Percentiles rank a stretch among this genome's conserved stretches.
phyloP scores from a whole-genome alignment of 2,113 vertebrate genomes.

The Anoura caudifer region DNA sequence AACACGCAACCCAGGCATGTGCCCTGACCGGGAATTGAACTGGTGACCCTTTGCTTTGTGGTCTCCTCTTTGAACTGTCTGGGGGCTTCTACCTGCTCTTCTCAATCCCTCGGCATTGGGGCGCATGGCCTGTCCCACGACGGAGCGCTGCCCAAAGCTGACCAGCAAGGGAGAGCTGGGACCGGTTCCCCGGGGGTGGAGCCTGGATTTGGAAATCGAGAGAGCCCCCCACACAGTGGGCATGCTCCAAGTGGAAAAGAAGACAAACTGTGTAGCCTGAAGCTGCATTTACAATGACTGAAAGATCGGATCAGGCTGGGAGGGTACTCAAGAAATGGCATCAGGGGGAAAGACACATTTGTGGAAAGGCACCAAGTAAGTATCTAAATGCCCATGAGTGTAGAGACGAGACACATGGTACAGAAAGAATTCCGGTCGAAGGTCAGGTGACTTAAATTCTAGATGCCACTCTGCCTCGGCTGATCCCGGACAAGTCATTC shows the following conservation, averaged over 20 bases:
- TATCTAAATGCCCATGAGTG: background rate
- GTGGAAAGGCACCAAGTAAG: background rate
- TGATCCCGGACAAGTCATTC: background rate
- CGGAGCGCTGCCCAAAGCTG: background rate
- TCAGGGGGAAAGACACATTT: background rate
- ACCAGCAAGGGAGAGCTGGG: background rate
- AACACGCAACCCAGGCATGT: too few relatives aligned
- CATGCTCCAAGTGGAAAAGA: background rate
- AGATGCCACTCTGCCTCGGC: background rate
- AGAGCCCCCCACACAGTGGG: background rate
- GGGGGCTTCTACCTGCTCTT: background rate
- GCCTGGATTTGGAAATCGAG: too few relatives aligned
- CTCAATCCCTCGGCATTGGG: background rate
- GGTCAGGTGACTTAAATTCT: background rate
- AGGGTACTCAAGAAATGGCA: background rate
- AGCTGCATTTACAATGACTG: background rate
- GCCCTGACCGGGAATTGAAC: too few relatives aligned
- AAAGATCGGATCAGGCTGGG: background rate
- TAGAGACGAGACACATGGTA: background rate
- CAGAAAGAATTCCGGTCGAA: background rate
- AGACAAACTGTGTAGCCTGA: background rate
- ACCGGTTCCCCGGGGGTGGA: background rate
- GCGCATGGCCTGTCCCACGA: background rate
- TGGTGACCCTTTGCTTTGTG: too few relatives aligned
- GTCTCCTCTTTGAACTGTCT: background rate